phyloP scores from a whole-genome alignment of 2,797 vertebrate species.

The Squalus acanthias region DNA sequence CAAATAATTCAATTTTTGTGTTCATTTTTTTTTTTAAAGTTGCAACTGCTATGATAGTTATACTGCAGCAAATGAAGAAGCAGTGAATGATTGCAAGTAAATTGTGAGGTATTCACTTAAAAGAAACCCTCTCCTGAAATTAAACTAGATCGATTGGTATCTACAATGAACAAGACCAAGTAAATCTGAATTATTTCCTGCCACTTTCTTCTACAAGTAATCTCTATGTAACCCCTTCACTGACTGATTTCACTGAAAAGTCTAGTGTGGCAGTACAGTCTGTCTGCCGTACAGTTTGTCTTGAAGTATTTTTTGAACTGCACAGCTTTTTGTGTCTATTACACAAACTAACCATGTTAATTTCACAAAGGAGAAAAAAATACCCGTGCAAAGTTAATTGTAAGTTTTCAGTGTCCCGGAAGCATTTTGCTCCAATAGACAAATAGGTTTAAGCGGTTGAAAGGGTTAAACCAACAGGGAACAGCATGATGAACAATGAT shows the following conservation, averaged over 20 bases:
- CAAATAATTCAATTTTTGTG: not conserved
- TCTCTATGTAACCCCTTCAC: not conserved
- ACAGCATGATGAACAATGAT: not conserved
- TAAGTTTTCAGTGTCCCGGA: not conserved
- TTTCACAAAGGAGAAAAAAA: not conserved
- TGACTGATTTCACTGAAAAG: slow-evolving; percentile 12
- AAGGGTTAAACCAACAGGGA: not conserved
- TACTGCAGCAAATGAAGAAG: not conserved
- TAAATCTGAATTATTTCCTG: slow-evolving; percentile 13
- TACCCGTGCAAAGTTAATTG: not conserved
- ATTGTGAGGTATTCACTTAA: slow-evolving; percentile 18
- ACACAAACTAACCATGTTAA: not conserved
- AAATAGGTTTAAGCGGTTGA: not conserved
- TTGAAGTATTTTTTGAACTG: slow-evolving; percentile 4
- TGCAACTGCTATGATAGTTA: not conserved
- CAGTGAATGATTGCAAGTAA: not conserved
- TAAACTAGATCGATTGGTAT: slow-evolving; percentile 26
- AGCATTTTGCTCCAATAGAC: not conserved
- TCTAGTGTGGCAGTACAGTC: not conserved
- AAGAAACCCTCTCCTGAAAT: slow-evolving; percentile 12
- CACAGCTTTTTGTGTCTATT: not conserved
- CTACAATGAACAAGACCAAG: slow-evolving; percentile 19
- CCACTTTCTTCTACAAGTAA: slow-evolving; percentile 1
- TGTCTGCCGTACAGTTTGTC: not conserved
- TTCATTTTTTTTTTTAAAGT: not conserved